phyloP scores from a whole-genome alignment of 2,888 invertebrate genomes.

The Allacma fusca region DNA sequence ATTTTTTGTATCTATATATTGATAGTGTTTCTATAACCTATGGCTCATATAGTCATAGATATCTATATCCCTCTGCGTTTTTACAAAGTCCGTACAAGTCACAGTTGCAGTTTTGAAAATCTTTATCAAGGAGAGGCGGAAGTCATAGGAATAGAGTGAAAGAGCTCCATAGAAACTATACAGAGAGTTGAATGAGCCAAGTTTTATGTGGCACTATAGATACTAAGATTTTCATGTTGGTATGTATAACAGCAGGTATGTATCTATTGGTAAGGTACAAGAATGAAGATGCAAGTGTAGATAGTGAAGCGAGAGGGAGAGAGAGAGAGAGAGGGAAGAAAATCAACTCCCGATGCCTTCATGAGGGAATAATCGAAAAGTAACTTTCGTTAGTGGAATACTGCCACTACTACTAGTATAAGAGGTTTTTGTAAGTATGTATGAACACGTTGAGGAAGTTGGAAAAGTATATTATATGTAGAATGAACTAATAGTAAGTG shows the following conservation, averaged over 20 bases:
- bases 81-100: too few relatives aligned
- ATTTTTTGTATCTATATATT: too few relatives aligned
- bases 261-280: too few relatives aligned
- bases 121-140: too few relatives aligned
- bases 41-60: too few relatives aligned
- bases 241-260: too few relatives aligned
- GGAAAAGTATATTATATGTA: slow-evolving; percentile 31
- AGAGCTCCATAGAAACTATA: not conserved
- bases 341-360: slow-evolving; percentile 30
- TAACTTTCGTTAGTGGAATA: slow-evolving; percentile 1
- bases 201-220: not conserved
- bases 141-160: not conserved
- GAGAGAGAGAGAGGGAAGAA: slow-evolving; percentile 10
- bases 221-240: not conserved
- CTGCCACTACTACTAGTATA: not conserved
- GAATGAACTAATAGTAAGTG: slow-evolving; percentile 38
- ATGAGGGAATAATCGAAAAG: slow-evolving; percentile 31
- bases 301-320: not conserved
- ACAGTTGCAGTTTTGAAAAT: too few relatives aligned
- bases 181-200: not conserved
- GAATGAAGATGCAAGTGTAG: not conserved
- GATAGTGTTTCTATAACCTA: too few relatives aligned
- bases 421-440: not conserved
- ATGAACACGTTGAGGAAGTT: not conserved
- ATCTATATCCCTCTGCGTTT: too few relatives aligned